Evolutionary conservation across 2,113 vertebrate species (phyloP).

Genomic region (Hepsetus odoe): DNA sequence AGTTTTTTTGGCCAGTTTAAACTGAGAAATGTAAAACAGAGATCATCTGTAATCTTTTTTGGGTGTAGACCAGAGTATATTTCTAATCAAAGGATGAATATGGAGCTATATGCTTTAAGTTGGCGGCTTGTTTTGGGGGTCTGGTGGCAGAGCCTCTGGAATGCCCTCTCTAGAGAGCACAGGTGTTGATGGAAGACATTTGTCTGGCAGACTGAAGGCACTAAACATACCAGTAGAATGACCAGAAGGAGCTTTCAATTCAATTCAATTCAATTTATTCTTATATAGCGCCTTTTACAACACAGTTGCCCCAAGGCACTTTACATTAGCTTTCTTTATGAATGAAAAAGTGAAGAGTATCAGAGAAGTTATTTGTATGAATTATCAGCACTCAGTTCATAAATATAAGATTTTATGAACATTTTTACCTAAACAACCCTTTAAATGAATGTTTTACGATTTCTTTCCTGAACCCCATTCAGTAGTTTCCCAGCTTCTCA

Average conservation of each 20-base stretch:
- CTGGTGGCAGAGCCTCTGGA: conserved; percentile 67
- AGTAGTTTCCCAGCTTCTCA: neutral
- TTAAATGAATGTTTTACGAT: neutral
- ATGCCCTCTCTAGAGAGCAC: conserved; percentile 63
- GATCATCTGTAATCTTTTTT: neutral
- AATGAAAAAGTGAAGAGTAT: neutral
- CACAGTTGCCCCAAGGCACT: no score
- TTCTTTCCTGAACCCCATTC: neutral
- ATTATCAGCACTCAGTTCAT: neutral
- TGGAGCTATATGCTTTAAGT: conserved; percentile 30
- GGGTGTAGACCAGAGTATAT: neutral
- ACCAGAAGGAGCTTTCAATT: conserved; percentile 6
- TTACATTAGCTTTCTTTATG: conserved; percentile 19
- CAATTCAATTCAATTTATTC: no score
- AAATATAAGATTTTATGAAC: neutral
- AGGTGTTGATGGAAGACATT: conserved; percentile 73
- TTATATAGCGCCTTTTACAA: no score
- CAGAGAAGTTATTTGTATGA: neutral
- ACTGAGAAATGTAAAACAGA: neutral
- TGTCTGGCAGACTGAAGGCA: conserved; percentile 55
- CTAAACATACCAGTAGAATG: conserved; percentile 25
- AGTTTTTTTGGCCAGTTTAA: neutral
- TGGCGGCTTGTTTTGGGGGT: conserved; percentile 56
- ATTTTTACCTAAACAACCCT: neutral
- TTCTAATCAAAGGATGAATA: conserved; percentile 29